These are phyloP conservation scores for Hyalella azteca DNA, from an alignment of 2,888 invertebrate genomes.

Conservation along the genomic window DNA sequence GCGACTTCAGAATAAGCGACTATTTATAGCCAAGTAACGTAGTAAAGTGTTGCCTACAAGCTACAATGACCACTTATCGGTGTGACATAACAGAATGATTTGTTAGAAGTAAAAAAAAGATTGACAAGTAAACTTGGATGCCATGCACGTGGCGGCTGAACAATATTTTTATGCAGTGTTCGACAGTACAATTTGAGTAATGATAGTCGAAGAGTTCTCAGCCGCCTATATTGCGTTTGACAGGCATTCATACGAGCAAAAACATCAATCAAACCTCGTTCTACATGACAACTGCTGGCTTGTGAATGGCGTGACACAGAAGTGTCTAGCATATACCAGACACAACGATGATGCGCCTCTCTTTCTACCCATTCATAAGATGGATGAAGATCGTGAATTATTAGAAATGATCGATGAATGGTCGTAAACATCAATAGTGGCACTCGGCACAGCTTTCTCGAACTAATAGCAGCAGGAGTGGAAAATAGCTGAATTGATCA, in stretches of 20 bases:
- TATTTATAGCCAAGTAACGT: too few species aligned
- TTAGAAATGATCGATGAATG: conserved; percentile 1
- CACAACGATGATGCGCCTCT: neutral
- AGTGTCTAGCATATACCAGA: neutral
- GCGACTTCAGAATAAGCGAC: too few species aligned
- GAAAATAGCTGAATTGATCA: too few species aligned
- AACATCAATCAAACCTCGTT: neutral
- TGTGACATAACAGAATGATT: too few species aligned
- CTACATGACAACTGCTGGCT: conserved; percentile 25
- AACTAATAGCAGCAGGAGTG: too few species aligned
- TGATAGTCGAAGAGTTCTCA: neutral
- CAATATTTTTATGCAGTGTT: too few species aligned
- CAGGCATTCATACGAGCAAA: neutral
- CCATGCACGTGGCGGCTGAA: too few species aligned
- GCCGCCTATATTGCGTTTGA: neutral
- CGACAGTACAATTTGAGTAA: neutral
- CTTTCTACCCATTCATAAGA: neutral
- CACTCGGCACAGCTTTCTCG: too few species aligned
- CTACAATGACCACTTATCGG: too few species aligned
- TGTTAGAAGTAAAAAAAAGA: too few species aligned
- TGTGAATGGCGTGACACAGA: neutral
- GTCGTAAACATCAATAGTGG: neutral
- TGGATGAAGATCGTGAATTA: neutral
- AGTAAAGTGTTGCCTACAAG: too few species aligned
- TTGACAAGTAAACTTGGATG: too few species aligned